Conservation (phyloP, 2,888 invertebrate genomes). For the Folsomia manolachei region DNA sequence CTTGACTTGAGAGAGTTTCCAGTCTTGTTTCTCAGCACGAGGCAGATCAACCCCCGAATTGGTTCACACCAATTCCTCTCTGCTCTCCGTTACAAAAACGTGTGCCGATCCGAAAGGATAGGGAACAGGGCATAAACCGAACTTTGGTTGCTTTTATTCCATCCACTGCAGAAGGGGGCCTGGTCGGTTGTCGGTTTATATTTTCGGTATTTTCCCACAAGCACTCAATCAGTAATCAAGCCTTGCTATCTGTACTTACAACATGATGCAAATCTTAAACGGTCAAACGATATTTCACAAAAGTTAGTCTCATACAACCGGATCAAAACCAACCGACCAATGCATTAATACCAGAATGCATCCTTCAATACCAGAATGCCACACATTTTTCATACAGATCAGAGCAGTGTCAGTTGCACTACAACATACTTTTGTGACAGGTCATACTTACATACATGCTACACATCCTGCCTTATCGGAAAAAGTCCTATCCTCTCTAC, state of each 20-base stretch:
- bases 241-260: no score
- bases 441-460: neutral
- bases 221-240: neutral
- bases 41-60: neutral
- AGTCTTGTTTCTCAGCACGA: neutral
- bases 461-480: neutral
- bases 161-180: neutral
- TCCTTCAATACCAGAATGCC: neutral
- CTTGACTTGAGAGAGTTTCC: neutral
- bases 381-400: neutral
- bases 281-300: neutral
- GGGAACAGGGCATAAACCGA: neutral
- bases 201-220: slow-evolving; percentile 4
- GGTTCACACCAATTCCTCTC: slow-evolving; percentile 1
- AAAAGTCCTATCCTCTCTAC: neutral
- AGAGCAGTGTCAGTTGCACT: neutral
- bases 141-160: neutral
- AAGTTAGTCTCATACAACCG: neutral
- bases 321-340: no score
- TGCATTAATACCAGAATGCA: no score
- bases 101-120: slow-evolving; percentile 4
- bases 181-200: neutral
- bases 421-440: neutral
- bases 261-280: neutral
- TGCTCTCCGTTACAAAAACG: slow-evolving; percentile 2